phyloP scores from a whole-genome alignment of 2,888 invertebrate genomes.

The Tachina fera region DNA sequence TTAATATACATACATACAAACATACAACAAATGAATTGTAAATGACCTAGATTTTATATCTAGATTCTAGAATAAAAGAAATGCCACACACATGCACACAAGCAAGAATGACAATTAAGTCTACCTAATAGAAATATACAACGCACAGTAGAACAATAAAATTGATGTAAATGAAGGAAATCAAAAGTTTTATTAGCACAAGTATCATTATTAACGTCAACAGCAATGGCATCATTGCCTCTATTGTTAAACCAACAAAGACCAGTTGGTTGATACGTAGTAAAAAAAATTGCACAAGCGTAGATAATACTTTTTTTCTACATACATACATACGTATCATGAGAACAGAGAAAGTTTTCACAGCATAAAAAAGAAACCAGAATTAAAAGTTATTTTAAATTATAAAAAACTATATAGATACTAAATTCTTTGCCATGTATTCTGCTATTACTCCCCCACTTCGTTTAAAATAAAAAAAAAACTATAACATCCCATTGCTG shows the following conservation, averaged over 20 bases:
- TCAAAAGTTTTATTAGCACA: slow-evolving; percentile 48
- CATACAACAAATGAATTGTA: slow-evolving; percentile 62
- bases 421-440: not conserved
- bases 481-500: not conserved
- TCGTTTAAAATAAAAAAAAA: not conserved
- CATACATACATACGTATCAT: not conserved
- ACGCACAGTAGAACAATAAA: slow-evolving; percentile 49
- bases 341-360: not conserved
- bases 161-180: slow-evolving; percentile 42
- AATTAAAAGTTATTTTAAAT: too few relatives aligned
- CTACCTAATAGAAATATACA: slow-evolving; percentile 21
- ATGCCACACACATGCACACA: slow-evolving; percentile 13
- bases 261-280: not conserved
- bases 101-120: slow-evolving; percentile 33
- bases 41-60: slow-evolving; percentile 62
- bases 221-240: slow-evolving; percentile 20
- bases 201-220: slow-evolving; percentile 41
- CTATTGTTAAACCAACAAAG: slow-evolving; percentile 17
- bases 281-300: not conserved
- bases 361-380: not conserved
- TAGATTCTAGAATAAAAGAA: slow-evolving; percentile 27
- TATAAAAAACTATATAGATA: not conserved
- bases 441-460: not conserved
- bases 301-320: not conserved
- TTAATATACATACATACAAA: not conserved